These are phyloP conservation scores for Labroides dimidiatus DNA, from an alignment of 2,797 vertebrate genomes.

Conservation along the genomic window DNA sequence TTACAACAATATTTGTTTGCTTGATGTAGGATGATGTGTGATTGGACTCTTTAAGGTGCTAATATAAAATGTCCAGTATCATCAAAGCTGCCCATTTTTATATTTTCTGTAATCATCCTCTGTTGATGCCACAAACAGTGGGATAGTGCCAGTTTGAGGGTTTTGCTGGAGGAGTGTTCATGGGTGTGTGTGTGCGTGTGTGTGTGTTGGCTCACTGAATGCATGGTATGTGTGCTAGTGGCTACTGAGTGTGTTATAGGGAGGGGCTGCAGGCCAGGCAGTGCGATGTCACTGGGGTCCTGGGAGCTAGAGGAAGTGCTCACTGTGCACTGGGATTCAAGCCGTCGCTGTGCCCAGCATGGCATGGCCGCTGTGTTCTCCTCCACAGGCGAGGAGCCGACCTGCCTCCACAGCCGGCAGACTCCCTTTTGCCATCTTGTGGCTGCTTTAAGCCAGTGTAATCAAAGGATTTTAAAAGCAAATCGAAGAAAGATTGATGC, in stretches of 20 bases:
- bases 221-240: constrained; percentile 74
- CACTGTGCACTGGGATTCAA: constrained; percentile 83
- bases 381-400: constrained; percentile 66
- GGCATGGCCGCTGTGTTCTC: constrained; percentile 78
- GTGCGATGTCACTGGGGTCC: constrained; percentile 82
- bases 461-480: constrained; percentile 13
- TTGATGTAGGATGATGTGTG: constrained; percentile 25
- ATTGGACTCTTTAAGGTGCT: constrained; percentile 28
- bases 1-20: constrained; percentile 34
- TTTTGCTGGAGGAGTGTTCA: constrained; percentile 45
- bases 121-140: constrained; percentile 36
- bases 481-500: background rate
- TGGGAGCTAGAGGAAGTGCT: constrained; percentile 84
- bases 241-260: constrained; percentile 69
- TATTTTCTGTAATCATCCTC: constrained; percentile 30
- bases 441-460: constrained; percentile 57
- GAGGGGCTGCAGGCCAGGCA: constrained; percentile 74
- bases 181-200: constrained; percentile 27
- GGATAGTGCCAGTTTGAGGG: constrained; percentile 39
- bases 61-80: constrained; percentile 30
- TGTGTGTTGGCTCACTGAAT: constrained; percentile 71
- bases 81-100: constrained; percentile 19
- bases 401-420: constrained; percentile 56
- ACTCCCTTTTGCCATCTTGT: constrained; percentile 82
- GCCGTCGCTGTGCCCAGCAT: constrained; percentile 84